These are phyloP conservation scores for Cetonia aurata DNA, from an alignment of 2,888 invertebrate genomes.

Conservation along the genomic window DNA sequence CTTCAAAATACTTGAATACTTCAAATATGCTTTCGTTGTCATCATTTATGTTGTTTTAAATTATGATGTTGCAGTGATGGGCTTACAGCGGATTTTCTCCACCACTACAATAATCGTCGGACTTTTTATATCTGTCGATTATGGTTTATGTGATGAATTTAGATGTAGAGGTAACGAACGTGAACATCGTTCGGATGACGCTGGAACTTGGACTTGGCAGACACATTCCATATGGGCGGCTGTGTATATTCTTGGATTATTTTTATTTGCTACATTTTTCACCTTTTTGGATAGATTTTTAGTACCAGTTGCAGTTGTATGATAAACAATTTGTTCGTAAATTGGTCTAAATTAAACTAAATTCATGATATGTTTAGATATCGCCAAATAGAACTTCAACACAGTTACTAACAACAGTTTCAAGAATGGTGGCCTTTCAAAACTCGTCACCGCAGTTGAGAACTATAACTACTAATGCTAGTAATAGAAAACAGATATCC, in stretches of 20 bases:
- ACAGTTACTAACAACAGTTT: constrained; percentile 68
- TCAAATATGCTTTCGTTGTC: background rate
- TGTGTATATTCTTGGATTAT: constrained; percentile 69
- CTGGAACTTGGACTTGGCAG: constrained; percentile 68
- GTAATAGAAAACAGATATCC: constrained; percentile 53
- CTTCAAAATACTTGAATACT: background rate
- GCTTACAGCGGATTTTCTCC: constrained; percentile 71
- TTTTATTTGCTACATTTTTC: constrained; percentile 69
- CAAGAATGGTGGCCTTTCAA: constrained; percentile 68
- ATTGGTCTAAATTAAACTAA: background rate
- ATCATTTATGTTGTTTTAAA: constrained; percentile 34
- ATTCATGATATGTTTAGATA: constrained; percentile 52
- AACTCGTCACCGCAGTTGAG: constrained; percentile 56
- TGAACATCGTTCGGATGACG: constrained; percentile 62
- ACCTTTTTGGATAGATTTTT: constrained; percentile 67
- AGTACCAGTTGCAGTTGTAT: constrained; percentile 57
- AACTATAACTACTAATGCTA: constrained; percentile 49
- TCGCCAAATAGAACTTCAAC: constrained; percentile 57
- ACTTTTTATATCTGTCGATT: constrained; percentile 73
- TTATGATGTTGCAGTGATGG: constrained; percentile 67
- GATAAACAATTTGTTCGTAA: constrained; percentile 12
- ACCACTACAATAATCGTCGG: constrained; percentile 73
- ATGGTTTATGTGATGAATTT: constrained; percentile 73
- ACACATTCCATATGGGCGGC: constrained; percentile 71
- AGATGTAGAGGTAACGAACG: constrained; percentile 70